These are phyloP conservation scores for Macaria notata DNA, from an alignment of 2,888 invertebrate species.

Conservation along the genomic window DNA sequence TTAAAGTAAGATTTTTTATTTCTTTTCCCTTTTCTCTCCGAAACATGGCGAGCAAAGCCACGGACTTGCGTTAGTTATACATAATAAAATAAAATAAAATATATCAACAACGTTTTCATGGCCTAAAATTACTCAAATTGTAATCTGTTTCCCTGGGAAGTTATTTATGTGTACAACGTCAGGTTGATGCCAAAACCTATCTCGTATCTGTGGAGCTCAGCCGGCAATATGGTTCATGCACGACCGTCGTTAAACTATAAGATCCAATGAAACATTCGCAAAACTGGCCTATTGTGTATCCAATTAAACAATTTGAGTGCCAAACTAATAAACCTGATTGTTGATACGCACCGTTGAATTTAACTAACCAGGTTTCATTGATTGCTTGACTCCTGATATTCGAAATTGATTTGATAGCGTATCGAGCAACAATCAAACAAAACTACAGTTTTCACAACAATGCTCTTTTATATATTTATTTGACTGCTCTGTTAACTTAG, in stretches of 20 bases:
- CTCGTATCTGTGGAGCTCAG: constrained; percentile 5
- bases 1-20: no score
- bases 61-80: no score
- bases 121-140: no score
- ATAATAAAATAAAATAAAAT: no score
- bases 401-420: constrained; percentile 5
- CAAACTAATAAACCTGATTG: constrained; percentile 21
- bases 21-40: no score
- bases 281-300: constrained; percentile 21
- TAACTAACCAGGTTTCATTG: constrained; percentile 12
- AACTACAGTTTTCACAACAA: no score
- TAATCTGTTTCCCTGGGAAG: no score
- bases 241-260: constrained; percentile 22
- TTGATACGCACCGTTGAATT: constrained; percentile 12
- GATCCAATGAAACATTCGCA: constrained; percentile 18
- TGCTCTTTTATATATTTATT: no score
- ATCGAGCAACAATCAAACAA: no score
- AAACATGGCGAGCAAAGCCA: no score
- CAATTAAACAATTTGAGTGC: constrained; percentile 21
- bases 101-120: no score
- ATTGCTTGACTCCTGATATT: constrained; percentile 10
- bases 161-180: background rate
- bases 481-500: no score
- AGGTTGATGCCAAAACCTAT: constrained; percentile 6
- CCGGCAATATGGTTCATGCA: constrained; percentile 1